Evolutionary conservation across 2,888 invertebrate species (phyloP).

Genomic region (Melieria crassipennis): DNA sequence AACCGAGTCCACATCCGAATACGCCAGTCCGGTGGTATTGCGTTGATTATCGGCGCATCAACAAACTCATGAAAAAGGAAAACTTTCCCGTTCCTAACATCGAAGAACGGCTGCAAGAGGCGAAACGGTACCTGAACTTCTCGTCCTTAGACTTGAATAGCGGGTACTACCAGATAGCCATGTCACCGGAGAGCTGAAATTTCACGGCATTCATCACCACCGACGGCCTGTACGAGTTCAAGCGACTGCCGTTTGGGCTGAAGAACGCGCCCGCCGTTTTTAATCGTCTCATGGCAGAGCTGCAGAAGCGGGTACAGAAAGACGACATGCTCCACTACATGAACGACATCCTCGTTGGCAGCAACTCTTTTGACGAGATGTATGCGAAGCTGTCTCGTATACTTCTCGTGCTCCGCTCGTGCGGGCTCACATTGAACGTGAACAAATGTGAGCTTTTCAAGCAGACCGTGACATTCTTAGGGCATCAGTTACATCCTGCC

Average conservation of each 20-base stretch:
- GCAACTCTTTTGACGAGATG: constrained; percentile 15
- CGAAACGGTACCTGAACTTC: constrained; percentile 27
- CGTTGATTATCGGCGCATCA: constrained; percentile 37
- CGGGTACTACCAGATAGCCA: constrained; percentile 34
- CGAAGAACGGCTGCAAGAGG: constrained; percentile 37
- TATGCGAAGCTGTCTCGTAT: constrained; percentile 18
- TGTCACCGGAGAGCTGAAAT: constrained; percentile 21
- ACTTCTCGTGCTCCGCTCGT: constrained; percentile 5
- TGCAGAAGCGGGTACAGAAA: constrained; percentile 23
- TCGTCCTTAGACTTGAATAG: constrained; percentile 33
- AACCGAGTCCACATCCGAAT: constrained; percentile 4
- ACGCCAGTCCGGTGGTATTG: background rate
- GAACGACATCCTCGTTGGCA: constrained; percentile 36
- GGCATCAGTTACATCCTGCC: background rate
- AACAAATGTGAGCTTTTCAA: constrained; percentile 15
- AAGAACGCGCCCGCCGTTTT: constrained; percentile 31
- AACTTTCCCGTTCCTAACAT: constrained; percentile 39
- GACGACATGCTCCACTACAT: constrained; percentile 33
- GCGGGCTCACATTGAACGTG: constrained; percentile 17
- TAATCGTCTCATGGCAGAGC: constrained; percentile 30
- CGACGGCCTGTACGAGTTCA: constrained; percentile 38
- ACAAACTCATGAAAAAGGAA: constrained; percentile 31
- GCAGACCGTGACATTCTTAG: constrained; percentile 1
- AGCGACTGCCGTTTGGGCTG: constrained; percentile 33
- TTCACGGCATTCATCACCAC: constrained; percentile 36